phyloP scores from a whole-genome alignment of 2,888 invertebrate species.

The Plemyria rubiginata region DNA sequence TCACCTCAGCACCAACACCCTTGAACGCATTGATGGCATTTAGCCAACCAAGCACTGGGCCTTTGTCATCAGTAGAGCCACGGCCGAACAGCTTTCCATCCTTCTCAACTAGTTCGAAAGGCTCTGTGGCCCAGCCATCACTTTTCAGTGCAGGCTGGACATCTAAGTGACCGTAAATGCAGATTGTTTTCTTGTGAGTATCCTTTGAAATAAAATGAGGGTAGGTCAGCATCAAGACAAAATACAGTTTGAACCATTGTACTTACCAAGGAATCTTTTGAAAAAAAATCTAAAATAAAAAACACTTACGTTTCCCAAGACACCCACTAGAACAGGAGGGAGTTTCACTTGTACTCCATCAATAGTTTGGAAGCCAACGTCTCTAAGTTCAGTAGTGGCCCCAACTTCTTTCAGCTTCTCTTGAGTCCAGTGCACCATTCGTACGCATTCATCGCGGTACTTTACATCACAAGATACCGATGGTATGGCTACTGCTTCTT shows the following conservation, averaged over 20 bases:
- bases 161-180: conserved; percentile 98
- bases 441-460: conserved; percentile 90
- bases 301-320: conserved; percentile 87
- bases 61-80: conserved; percentile 97
- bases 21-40: conserved; percentile 96
- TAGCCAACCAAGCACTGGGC: conserved; percentile 97
- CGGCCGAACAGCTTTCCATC: conserved; percentile 96
- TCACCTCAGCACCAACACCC: conserved; percentile 86
- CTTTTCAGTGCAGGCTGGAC: conserved; percentile 97
- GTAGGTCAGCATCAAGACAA: not conserved
- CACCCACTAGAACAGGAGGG: conserved; percentile 94
- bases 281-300: not conserved
- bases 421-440: conserved; percentile 94
- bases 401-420: conserved; percentile 89
- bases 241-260: not conserved
- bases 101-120: conserved; percentile 94
- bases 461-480: conserved; percentile 97
- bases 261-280: not conserved
- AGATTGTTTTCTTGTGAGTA: conserved; percentile 94
- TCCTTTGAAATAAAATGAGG: conserved; percentile 72
- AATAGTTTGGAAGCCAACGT: conserved; percentile 91
- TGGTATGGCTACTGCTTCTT: conserved; percentile 95
- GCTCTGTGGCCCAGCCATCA: conserved; percentile 98
- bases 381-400: conserved; percentile 88
- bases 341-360: conserved; percentile 90